These are phyloP conservation scores for Cheirogaleus medius DNA, from an alignment of 2,113 vertebrate genomes.

Conservation along the genomic window DNA sequence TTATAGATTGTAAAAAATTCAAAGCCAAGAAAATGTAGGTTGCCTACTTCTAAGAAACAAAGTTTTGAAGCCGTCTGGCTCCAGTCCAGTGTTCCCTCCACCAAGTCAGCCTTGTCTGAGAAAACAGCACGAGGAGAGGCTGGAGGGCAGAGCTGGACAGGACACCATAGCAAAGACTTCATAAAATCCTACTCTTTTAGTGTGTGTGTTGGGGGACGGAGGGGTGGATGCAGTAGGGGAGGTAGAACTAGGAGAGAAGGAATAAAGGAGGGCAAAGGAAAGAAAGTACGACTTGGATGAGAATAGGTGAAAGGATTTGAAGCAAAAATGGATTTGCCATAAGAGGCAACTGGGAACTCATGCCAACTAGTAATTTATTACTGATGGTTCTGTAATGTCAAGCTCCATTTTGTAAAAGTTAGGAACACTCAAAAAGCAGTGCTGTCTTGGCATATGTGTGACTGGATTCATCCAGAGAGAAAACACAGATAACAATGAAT, in stretches of 20 bases:
- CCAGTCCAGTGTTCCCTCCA: not conserved
- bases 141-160: not conserved
- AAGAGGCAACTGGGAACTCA: not conserved
- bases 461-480: not conserved
- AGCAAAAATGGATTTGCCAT: not conserved
- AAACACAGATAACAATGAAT: not conserved
- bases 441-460: not conserved
- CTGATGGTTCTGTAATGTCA: not conserved
- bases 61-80: not conserved
- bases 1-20: not conserved
- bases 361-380: not conserved
- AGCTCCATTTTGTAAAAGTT: not conserved
- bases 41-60: not conserved
- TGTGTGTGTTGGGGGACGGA: rapidly evolving
- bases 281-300: not conserved
- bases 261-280: not conserved
- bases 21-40: not conserved
- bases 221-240: too few species aligned
- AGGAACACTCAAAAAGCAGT: not conserved
- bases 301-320: not conserved
- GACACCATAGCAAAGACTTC: not conserved
- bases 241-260: not conserved
- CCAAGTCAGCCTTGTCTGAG: not conserved
- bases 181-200: not conserved
- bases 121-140: not conserved